phyloP scores from a whole-genome alignment of 2,113 vertebrate species.

The Saguinus midas region DNA sequence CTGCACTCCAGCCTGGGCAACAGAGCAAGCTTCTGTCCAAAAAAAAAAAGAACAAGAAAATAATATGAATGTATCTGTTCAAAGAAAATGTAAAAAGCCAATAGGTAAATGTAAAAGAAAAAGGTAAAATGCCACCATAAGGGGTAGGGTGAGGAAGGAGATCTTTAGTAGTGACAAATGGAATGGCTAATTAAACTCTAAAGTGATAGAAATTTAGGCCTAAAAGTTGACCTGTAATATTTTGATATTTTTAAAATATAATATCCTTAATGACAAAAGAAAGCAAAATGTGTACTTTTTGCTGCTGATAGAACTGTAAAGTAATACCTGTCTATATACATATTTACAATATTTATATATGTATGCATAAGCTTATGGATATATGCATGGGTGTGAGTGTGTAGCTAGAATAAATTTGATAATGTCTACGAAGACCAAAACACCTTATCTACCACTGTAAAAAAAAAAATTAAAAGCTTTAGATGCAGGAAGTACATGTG shows the following conservation, averaged over 20 bases:
- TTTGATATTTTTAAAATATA: not conserved
- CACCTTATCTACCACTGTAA: not conserved
- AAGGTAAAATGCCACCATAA: not conserved
- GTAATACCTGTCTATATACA: not conserved
- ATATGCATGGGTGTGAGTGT: not conserved
- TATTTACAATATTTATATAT: not conserved
- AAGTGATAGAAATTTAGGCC: not conserved
- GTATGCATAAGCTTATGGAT: not conserved
- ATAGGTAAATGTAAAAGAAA: too few relatives aligned
- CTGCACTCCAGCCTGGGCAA: too few relatives aligned
- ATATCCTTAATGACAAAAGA: not conserved
- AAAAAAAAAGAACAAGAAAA: not conserved
- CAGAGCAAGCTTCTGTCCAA: too few relatives aligned
- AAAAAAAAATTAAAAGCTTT: too few relatives aligned
- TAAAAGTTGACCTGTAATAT: not conserved
- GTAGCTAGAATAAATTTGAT: not conserved
- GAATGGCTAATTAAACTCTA: not conserved
- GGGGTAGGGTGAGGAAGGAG: too few relatives aligned
- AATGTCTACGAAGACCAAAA: not conserved
- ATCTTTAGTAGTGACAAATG: not conserved
- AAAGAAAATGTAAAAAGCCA: not conserved
- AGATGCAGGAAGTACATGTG: too few relatives aligned
- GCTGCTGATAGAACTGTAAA: not conserved
- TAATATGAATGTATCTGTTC: not conserved
- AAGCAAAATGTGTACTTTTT: not conserved